Conservation (phyloP, 2,888 invertebrate genomes). For the Eristalis pertinax region DNA sequence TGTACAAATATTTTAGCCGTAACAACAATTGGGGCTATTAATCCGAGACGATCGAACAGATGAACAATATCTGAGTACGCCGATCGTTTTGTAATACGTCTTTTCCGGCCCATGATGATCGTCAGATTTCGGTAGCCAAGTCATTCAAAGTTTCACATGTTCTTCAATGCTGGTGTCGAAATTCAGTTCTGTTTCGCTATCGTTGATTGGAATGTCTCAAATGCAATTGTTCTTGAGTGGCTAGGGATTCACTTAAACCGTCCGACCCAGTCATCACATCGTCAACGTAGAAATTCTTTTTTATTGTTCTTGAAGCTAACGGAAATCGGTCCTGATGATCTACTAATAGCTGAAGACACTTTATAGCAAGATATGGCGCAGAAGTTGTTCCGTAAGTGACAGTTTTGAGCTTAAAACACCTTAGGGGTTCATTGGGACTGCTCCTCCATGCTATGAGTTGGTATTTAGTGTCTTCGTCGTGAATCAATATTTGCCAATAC, state of each 20-base stretch:
- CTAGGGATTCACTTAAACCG: neutral
- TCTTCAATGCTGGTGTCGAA: neutral
- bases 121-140: neutral
- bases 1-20: constrained; percentile 5
- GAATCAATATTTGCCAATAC: too few species aligned
- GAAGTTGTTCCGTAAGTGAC: too few species aligned
- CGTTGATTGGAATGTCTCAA: neutral
- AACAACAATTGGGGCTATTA: neutral
- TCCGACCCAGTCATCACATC: too few species aligned
- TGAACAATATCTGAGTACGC: constrained; percentile 4
- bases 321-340: neutral
- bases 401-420: neutral
- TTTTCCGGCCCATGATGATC: neutral
- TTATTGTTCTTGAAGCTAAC: neutral
- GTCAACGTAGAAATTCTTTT: neutral
- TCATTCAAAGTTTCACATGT: neutral
- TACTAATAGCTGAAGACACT: too few species aligned
- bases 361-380: too few species aligned
- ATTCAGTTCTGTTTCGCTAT: constrained; percentile 1
- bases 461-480: too few species aligned
- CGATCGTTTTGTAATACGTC: neutral
- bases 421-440: neutral
- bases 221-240: neutral
- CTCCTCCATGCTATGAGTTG: neutral
- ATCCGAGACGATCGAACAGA: neutral